Base-by-base conservation (phyloP, 1,140 invertebrate genomes). In the Lepidurus packardi region DNA sequence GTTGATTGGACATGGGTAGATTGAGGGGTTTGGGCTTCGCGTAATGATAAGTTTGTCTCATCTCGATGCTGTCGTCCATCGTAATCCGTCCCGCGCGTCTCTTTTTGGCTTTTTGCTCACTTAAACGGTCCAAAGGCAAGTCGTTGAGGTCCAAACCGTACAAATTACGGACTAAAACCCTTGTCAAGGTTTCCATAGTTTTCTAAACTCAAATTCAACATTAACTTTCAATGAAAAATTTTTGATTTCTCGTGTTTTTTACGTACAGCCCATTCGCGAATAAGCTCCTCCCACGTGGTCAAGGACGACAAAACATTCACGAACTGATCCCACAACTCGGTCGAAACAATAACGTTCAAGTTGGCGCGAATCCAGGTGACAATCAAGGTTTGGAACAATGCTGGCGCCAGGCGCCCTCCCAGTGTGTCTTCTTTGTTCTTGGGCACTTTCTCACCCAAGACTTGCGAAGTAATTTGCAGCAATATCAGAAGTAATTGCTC, bases 351-450 rank as follows among this genome's bases (percentile, higher is more conserved):
- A 4, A 98, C 95, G 86, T 98, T 97, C 78, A 98, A 88, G 86
- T 98, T 98, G 0, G 96, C 96, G 84, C 97, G 96, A 80, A 98
- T 98, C 96, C 96, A 98, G 1, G 96, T 98, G 65, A 98, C 96
- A 80, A 98, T 97, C 16, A 98, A 85, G 1, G 97, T 99, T 89
- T 98, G 91, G 83, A 95, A 98, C 80, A 98, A 92, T 2, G 95
- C 94, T 43, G 94, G 93, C 25, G 96, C 95, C 74, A 98, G 86
- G 82, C 92, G 89, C 43, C 91, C 90, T 81, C 94, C 94, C 76
- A 97, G 87, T 47, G 90, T 91, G 81, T 92, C 90, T 80, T 92
- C 89, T 85, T 92, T 92, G 80, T 90, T 90, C 80, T 90, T 90
- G 1, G 91, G 91, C 21, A 90, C 90, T 21, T 87, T 88, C 84